A percentile compares a stretch with the other conserved stretches of the same genome.
Evolutionary conservation across 2,113 vertebrate genomes (phyloP).

Genomic region (Gila orcuttii): DNA sequence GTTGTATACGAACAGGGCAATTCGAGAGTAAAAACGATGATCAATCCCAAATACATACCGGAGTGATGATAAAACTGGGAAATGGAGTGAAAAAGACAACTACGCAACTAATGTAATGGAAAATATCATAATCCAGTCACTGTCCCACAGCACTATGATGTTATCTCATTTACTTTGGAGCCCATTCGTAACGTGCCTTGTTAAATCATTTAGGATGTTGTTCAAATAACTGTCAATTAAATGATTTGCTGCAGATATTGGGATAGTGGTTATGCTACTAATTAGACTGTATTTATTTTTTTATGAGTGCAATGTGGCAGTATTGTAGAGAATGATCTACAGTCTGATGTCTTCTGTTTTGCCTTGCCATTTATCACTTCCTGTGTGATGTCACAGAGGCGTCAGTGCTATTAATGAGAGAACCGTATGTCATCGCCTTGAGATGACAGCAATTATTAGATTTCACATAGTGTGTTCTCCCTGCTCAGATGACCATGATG

Average conservation of each 20-base stretch:
- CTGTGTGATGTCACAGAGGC: slow-evolving; percentile 59
- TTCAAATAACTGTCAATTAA: slow-evolving; percentile 13
- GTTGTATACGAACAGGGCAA: background rate
- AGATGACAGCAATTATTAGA: slow-evolving; percentile 40
- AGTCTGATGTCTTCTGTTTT: slow-evolving; percentile 11
- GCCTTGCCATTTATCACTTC: slow-evolving; percentile 47
- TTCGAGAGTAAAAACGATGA: background rate
- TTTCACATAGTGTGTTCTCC: slow-evolving; percentile 12
- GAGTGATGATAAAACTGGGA: background rate
- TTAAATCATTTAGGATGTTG: slow-evolving; percentile 25
- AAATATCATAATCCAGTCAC: background rate
- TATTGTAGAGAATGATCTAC: background rate
- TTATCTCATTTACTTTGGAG: slow-evolving; percentile 4
- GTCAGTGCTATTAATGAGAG: slow-evolving; percentile 36
- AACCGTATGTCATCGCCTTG: slow-evolving; percentile 18
- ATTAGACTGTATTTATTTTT: background rate
- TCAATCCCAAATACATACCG: background rate
- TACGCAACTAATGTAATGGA: background rate
- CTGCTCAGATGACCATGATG: slow-evolving; percentile 19
- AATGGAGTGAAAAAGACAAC: background rate
- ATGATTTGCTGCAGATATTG: slow-evolving; percentile 9
- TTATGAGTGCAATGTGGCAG: background rate
- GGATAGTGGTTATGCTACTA: background rate
- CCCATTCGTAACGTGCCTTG: background rate
- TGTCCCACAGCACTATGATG: background rate